These are phyloP conservation scores for Rhea pennata DNA, from an alignment of 2,113 vertebrate genomes.

Conservation along the genomic window DNA sequence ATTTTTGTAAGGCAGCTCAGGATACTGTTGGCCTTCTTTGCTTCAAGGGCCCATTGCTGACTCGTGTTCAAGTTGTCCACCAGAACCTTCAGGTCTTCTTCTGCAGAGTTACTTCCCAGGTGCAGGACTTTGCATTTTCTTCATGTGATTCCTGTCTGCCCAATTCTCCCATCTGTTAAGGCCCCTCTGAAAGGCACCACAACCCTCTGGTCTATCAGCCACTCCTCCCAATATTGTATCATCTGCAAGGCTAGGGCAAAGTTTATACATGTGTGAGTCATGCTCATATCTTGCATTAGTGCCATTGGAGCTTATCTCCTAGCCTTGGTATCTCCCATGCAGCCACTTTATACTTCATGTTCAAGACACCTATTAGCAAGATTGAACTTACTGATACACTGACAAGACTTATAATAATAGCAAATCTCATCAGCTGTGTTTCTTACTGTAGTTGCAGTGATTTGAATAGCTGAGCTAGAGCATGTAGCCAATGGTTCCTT, in stretches of 20 bases:
- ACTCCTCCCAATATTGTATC: background rate
- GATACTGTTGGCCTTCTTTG: background rate
- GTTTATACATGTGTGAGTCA: background rate
- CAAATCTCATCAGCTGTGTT: background rate
- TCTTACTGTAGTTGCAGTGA: background rate
- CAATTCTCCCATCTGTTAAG: rapidly evolving
- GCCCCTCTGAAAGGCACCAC: background rate
- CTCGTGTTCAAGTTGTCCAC: background rate
- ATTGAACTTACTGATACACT: background rate
- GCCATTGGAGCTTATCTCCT: background rate
- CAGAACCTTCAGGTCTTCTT: background rate
- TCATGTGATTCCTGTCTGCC: background rate
- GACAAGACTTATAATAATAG: background rate
- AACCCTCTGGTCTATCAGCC: background rate
- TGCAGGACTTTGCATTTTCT: background rate
- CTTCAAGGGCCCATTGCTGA: background rate
- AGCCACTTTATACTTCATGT: background rate
- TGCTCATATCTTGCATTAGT: background rate
- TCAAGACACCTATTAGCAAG: background rate
- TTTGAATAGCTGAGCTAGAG: background rate
- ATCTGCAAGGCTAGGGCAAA: background rate
- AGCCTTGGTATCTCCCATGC: background rate
- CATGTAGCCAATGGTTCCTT: rapidly evolving
- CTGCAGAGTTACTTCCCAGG: background rate
- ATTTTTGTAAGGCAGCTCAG: background rate